Percentiles rank a stretch among this genome's conserved stretches.
Evolutionary conservation across 2,888 invertebrate species (phyloP).

Genomic region (Zaprionus obscuricornis): DNA sequence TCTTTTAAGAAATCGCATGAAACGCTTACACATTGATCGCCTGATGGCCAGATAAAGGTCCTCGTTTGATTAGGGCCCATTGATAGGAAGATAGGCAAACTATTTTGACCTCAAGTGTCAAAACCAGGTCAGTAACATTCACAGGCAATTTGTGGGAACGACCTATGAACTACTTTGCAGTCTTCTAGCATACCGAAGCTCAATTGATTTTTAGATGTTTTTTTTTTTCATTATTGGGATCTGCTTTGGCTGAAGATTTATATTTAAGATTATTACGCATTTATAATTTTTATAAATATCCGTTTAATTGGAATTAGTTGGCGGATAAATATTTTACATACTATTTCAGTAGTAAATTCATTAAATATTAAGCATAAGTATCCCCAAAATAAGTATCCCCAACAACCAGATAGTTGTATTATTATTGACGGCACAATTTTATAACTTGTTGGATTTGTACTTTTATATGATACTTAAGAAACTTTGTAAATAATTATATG

Average conservation of each 20-base stretch:
- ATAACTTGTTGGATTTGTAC: no score
- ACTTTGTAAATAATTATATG: no score
- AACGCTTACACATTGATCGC: constrained; percentile 48
- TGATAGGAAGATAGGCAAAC: constrained; percentile 37
- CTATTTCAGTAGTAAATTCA: no score
- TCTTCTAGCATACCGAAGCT: constrained; percentile 49
- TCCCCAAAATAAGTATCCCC: no score
- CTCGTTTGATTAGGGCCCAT: constrained; percentile 45
- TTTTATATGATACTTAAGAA: no score
- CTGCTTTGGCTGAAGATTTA: constrained; percentile 24
- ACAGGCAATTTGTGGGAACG: constrained; percentile 49
- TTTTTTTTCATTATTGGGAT: neutral
- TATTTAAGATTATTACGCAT: constrained; percentile 55
- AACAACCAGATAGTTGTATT: no score
- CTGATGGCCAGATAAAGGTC: constrained; percentile 10
- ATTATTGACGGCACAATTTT: no score
- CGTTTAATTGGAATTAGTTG: neutral
- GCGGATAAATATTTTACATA: neutral
- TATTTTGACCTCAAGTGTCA: constrained; percentile 69
- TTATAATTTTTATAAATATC: constrained; percentile 31
- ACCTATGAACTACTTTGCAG: constrained; percentile 75
- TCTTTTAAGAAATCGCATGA: constrained; percentile 51
- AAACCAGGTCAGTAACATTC: constrained; percentile 44
- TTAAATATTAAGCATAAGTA: no score
- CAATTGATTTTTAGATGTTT: constrained; percentile 69